Base-by-base conservation (phyloP, 2,797 vertebrate genomes). In the Taeniopygia guttata region DNA sequence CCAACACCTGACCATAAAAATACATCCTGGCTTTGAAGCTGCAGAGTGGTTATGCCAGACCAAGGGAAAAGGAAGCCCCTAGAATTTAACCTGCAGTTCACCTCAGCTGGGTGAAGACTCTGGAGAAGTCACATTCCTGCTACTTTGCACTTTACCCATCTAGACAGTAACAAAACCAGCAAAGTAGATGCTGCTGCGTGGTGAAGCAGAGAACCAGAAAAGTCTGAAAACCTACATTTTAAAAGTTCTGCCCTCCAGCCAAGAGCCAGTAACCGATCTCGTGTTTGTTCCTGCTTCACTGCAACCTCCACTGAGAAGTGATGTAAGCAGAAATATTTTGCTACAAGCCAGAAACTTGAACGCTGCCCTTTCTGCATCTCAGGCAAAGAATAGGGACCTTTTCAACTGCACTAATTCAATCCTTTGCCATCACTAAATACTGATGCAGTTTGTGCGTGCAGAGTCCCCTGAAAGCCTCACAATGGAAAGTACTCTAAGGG, bases 271-370 rank as follows among this genome's bases (percentile, higher is more conserved):
- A 80, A 85, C 68, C 32, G 68, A 91, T 83, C 54, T 40, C 5
- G 20, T 51, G 49, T 85, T 93, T 85, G 49, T 63, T 94, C 79
- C 91, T 85, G 30, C 58, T 89, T 85, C 82, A 66, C 43, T 77
- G 82, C 66, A 89, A 87, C 87, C n/a, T 54, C 49, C 54, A 34
- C 34, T 11, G 21, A 84, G 62, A 48, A 81, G 43, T 62, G 80
- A 83, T 74, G 58, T 54, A 86, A 94, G 69, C 66, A 91, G 76
- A 72, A 89, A 77, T 67, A 66, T 73, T 81, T 94, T 94, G 82
- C 94, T 87, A 68, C 56, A 48, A 94, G 84, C 84, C 82, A 92
- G 85, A 55, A 87, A 68, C 48, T 73, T 76, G 62, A 89, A 62
- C 3, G 4, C 30, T 88, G 87, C 59, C 79, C 91, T 96, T 95